Base-by-base conservation (phyloP, 2,888 invertebrate genomes). In the Drosophila melanosoma region DNA sequence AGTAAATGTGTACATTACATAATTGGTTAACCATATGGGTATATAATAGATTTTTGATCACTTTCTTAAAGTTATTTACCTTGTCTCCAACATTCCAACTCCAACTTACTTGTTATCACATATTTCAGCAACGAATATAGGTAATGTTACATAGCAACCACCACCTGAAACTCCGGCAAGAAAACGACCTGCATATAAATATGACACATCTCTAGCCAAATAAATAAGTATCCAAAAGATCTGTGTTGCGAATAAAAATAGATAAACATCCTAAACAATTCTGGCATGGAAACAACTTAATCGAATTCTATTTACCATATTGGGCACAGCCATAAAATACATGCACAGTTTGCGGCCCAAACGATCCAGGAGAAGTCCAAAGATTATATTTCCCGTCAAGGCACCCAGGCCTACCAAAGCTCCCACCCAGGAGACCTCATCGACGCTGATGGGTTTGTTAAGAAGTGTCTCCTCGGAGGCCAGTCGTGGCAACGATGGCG, bases 91-190 rank as follows among this genome's bases (percentile, higher is more conserved):
- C n/a, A n/a, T 29, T 7, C 5, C 42, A n/a, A 11, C 42, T 6
- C 11, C n/a, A 11, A 83, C 88, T 85, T 71, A 92, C 92, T 79
- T 78, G 32, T 81, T 81, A 60, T 91, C 89, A 7, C 91, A 83
- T 35, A 92, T 92, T 81, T 92, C 92, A 12, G 91, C 81, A 11
- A 92, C 78, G 51, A 83, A 92, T 58, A 92, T 78, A 26, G 92
- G 91, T 17, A 92, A 66, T 1, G 82, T 76, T 4, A 91, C 78
- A 60, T 89, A 92, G 8, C 84, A 65, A 15, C 91, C 92, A 23
- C 92, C 92, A 4, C 92, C 91, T 5, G 90, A 79, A 1, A 90
- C 58, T 33, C 92, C 92, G 3, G 81, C 84, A 11, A 91, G 60
- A 38, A 86, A 76, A 6, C 92, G 82, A 3, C 91, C 92, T 3